Evolutionary conservation across 1,140 invertebrate genomes (phyloP), one percentile per base, ranked within the genome.

Genomic region (Trachymyrmex septentrionalis): DNA sequence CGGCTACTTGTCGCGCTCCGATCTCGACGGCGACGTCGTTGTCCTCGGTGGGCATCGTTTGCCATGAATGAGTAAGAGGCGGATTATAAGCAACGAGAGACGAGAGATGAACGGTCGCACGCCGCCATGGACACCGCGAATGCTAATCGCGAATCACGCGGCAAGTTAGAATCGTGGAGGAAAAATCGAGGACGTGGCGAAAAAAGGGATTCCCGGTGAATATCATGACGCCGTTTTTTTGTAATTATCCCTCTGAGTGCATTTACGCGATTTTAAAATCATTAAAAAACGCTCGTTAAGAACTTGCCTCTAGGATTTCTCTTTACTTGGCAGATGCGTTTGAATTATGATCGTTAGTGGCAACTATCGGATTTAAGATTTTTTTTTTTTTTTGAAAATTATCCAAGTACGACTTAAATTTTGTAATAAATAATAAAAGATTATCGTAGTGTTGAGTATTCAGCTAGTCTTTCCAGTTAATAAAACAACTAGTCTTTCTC

Each of bases 1-100:
- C 91, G 85, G 77, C 85, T 89, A 88, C 88, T 81, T 87, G 86
- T 86, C 88, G 76, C 85, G 81, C 87, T 77, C 21, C n/a, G 63
- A 66, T 80, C 44, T 80, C 61, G 1, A 34, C 44, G 50, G 55
- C 80, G 44, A 53, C 50, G 24, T 63, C 30, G 69, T 48, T 50
- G 80, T 75, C 24, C 69, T 48, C 80, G n/a, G 38, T 16, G 14
- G 14, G 27, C 55, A 73, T 75, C 80, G 80, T 24, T 73, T 27
- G 67, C n/a, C 69, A 57, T 81, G 86, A 90, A 90, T 72, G 77
- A 87, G 53, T 57, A 80, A 86, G 69, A 80, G 66, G 50, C 10
- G 81, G 86, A 88, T 87, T 90, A 90, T 66, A 86, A 73, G 53
- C 50, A 67, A 86, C 71, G 59, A 75, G 72, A 86, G 30, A n/a